These are phyloP conservation scores for Gyps fulvus DNA, from an alignment of 2,113 vertebrate genomes.

Conservation along the genomic window DNA sequence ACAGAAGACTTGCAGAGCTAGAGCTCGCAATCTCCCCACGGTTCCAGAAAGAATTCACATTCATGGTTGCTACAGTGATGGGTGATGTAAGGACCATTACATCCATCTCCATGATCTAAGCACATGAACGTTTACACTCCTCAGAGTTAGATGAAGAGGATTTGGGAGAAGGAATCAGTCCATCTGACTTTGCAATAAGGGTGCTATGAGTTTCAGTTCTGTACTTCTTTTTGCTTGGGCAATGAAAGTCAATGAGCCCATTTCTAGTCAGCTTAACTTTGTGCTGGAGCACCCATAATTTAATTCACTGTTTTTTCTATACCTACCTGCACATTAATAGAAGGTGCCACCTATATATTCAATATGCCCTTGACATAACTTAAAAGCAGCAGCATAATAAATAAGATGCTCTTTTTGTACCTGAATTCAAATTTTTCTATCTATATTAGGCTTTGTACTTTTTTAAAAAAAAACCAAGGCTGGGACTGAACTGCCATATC, in stretches of 20 bases:
- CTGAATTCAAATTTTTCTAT: conserved; percentile 12
- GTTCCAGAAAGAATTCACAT: background rate
- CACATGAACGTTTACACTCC: background rate
- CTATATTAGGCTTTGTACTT: conserved; percentile 5
- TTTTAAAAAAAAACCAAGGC: background rate
- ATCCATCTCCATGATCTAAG: background rate
- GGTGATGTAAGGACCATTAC: background rate
- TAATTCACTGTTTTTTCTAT: background rate
- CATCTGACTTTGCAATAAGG: background rate
- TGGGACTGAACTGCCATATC: conserved; percentile 11
- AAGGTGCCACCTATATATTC: background rate
- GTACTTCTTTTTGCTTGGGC: background rate
- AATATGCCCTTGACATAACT: conserved; percentile 4
- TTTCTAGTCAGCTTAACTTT: background rate
- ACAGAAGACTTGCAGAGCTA: background rate
- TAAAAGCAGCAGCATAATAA: conserved; percentile 7
- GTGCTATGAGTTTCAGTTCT: background rate
- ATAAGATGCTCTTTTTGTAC: background rate
- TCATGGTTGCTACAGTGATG: background rate
- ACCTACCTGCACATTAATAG: background rate
- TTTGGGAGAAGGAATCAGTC: background rate
- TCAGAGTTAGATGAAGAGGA: background rate
- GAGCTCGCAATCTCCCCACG: background rate
- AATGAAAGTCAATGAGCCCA: background rate
- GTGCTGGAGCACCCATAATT: background rate